Base-by-base conservation (phyloP, 2,888 invertebrate genomes). In the Rhingia rostrata region DNA sequence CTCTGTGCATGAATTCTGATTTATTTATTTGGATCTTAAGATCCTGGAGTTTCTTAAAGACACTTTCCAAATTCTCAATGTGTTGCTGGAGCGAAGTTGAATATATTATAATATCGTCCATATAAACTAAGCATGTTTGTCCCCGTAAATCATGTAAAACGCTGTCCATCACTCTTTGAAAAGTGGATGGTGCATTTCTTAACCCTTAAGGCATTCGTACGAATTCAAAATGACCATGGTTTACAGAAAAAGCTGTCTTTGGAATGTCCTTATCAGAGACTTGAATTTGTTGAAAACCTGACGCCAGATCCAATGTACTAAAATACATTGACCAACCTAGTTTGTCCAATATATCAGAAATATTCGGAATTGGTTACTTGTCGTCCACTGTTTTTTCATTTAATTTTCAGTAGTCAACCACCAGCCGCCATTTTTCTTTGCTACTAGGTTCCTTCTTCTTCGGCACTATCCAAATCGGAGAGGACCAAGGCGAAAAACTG, bases 201-300 rank as follows among this genome's bases (percentile, higher is more conserved):
- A 32, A 32, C 7, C 32, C 32, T 3, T 9, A 51, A 3, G 51
- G 51, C 32, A 51, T 51, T 51, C 51, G 32, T 33, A 33, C 7
- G 22, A 4, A 53, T 33, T 53, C 33, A 47, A 82, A 86, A 37
- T 86, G 85, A 4, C 86, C 87, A 9, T 54, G 72, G 22, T 86
- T 63, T 0, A 82, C 82, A 6, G 81, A 77, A 45, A 88, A 88
- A 14, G 86, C 87, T 7, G 84, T 87, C 67, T 87, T 87, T 22
- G 41, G 58, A 6, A 86, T 79, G 14, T 87, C 86, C 10, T 54
- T 32, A 10, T 77, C 41, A 7, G 86, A 39, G 85, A 89, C 88
- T 22, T 87, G 85, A 0, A 90, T 89, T 64, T 90, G 89, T 39
- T 89, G 88, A 58, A 89, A 89, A 0, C 89, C 89, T 1, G 86